Base-by-base conservation (phyloP, 2,113 vertebrate species). In the Monarcha castaneiventris region DNA sequence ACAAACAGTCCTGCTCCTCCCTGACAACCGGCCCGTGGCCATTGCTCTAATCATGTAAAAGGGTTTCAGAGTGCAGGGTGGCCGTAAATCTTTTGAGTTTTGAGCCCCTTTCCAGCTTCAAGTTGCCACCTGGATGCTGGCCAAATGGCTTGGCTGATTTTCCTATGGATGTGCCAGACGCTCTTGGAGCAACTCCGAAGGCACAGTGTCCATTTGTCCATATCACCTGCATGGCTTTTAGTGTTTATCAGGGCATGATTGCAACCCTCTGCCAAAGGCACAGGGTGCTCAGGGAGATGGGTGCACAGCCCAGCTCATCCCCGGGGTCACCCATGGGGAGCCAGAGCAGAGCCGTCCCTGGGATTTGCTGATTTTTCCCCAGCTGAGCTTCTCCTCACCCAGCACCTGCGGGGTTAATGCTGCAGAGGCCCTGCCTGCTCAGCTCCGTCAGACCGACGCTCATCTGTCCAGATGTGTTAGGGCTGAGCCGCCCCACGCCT, bases 231-330 rank as follows among this genome's bases (percentile, higher is more conserved):
- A 13, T 0, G 18, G 44, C 13, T 37, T 14, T 30, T 6, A 16
- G 30, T 10, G 0, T 6, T 11, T 4, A 2, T 44, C 0, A 2
- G 26, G n/a, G 5, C 2, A 43, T 16, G 58, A 0, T 5, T 7
- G 2, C 1, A 27, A 10, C 48, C 39, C n/a, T 0, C 22, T 2
- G 16, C 58, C 39, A 2, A 3, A 22, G 2, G 41, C n/a, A 1
- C 1, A 2, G 64, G 55, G 55, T 25, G 84, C 27, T 14, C 39
- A 2, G 30, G 58, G 72, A n/a, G 30, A 2, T 3, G 68, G 32
- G 22, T 10, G 33, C 73, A 3, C 30, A 25, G 32, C 76, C 67
- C 2, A 0, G 16, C 35, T 46, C 22, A 2, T 3, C 46, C 7
- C 37, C 1, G 0, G 64, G 73, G 32, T 52, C 80, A 37, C 29